Evolutionary conservation across 2,113 vertebrate genomes (phyloP), one percentile per base, ranked within the genome.

Genomic region (Laticauda laticaudata): DNA sequence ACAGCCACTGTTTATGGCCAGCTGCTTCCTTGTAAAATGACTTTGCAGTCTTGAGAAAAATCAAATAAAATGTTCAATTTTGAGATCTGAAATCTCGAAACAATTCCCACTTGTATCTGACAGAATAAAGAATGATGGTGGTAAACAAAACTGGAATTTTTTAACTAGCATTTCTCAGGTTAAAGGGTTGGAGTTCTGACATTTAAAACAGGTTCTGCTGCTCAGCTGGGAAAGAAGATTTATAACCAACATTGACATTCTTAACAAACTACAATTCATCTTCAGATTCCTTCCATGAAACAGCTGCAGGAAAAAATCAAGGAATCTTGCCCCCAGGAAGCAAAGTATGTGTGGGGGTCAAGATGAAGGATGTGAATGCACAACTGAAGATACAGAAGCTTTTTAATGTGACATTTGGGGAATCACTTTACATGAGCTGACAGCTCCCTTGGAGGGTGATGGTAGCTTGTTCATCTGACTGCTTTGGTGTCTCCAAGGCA

Each of bases 131-230:
- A 81, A 39, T 81, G 69, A 18, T 39, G 18, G 34, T 10, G 75
- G 18, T 18, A 21, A 81, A 81, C 75, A 43, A 81, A 18, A 26
- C 53, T 26, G n/a, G 64, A 43, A 9, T 23, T 61, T 53, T 34
- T 53, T 6, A 26, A 64, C 15, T 20, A 57, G n/a, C 48, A 14
- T n/a, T 64, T 61, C 23, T 3, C 7, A 8, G 75, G 18, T 87
- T 90, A 85, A 85, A 45, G 6, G 2, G 87, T 55, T 15, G 26
- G 48, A 81, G 8, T 24, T 26, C 75, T 53, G 75, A 61, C 12
- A 90, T 90, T 53, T 53, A 43, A 61, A 93, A 87, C 81, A 86
- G 88, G 89, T 64, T 64, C 23, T 54, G 14, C 89, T 8, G 92
- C 55, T 93, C 48, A 57, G 26, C 3, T 53, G 24, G 10, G n/a